These are phyloP conservation scores for Sanderia malayensis DNA, from an alignment of 30 jellyfish, hydroid and myxozoan species.

Conservation along the genomic window DNA sequence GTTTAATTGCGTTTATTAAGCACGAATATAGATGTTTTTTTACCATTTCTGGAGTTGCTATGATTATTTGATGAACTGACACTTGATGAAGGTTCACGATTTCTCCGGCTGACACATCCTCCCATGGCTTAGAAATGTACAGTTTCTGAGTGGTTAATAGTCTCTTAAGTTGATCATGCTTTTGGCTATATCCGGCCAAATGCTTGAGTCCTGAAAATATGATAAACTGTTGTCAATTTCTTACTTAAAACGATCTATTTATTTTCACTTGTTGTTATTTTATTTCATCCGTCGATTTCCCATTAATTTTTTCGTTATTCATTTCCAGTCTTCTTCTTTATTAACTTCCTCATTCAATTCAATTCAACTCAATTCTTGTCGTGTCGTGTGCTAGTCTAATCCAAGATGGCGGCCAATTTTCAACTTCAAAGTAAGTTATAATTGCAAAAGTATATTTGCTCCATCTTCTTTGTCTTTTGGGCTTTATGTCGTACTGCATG, in stretches of 20 bases:
- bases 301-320: not conserved
- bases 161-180: not conserved
- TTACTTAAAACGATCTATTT: too few relatives aligned
- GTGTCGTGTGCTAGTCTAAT: not conserved
- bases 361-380: not conserved
- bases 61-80: slow-evolving; percentile 55
- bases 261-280: not conserved
- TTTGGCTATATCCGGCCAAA: not conserved
- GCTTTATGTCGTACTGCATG: too few relatives aligned
- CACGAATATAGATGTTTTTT: not conserved
- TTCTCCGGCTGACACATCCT: slow-evolving; percentile 84
- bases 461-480: too few relatives aligned
- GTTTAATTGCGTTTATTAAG: too few relatives aligned
- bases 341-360: not conserved
- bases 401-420: not conserved
- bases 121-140: slow-evolving; percentile 49
- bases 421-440: not conserved
- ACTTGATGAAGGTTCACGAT: slow-evolving; percentile 61
- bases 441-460: too few relatives aligned
- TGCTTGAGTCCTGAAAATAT: too few relatives aligned
- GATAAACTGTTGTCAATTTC: too few relatives aligned
- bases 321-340: not conserved
- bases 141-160: not conserved
- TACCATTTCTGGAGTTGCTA: slow-evolving; percentile 59
- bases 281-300: not conserved